Percentiles rank a stretch among this genome's conserved stretches.
phyloP scores from a whole-genome alignment of 2,797 vertebrate genomes.

The Thamnophis elegans region DNA sequence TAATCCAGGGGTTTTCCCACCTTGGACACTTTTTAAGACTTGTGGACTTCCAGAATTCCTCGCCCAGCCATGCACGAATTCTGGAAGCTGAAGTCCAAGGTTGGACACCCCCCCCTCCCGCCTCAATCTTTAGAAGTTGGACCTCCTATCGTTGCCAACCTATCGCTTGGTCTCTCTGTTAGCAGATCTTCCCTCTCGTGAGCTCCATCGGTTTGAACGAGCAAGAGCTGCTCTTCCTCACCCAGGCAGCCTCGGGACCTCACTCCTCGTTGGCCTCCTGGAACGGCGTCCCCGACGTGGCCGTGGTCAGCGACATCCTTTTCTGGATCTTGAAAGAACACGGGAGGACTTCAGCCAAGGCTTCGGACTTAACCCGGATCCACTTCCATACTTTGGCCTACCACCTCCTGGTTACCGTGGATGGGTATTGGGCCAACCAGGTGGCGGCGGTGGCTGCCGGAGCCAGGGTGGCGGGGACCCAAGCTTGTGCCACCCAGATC shows the following conservation, averaged over 20 bases:
- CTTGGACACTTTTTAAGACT: neutral
- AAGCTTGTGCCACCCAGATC: conserved; percentile 83
- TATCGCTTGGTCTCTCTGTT: conserved; percentile 71
- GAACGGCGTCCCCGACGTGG: conserved; percentile 87
- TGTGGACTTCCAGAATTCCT: neutral
- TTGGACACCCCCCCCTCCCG: neutral
- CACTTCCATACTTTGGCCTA: conserved; percentile 97
- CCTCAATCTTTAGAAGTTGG: neutral
- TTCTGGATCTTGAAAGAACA: conserved; percentile 90
- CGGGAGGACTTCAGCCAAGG: conserved; percentile 70
- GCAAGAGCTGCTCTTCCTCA: conserved; percentile 96
- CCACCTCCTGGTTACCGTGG: conserved; percentile 89
- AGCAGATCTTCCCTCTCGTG: conserved; percentile 95
- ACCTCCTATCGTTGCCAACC: conserved; percentile 29
- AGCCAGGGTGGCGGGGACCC: conserved; percentile 85
- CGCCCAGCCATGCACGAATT: neutral
- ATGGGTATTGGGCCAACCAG: conserved; percentile 94
- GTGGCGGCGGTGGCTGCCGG: conserved; percentile 87
- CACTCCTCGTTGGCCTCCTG: conserved; percentile 82
- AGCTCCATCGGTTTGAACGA: conserved; percentile 95
- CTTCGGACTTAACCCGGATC: conserved; percentile 87
- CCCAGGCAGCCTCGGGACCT: conserved; percentile 85
- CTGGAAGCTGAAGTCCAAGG: neutral
- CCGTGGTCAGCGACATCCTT: conserved; percentile 90
- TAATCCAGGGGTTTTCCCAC: neutral